Conservation (phyloP, 2,888 invertebrate genomes). For the Itoplectis maculator region DNA sequence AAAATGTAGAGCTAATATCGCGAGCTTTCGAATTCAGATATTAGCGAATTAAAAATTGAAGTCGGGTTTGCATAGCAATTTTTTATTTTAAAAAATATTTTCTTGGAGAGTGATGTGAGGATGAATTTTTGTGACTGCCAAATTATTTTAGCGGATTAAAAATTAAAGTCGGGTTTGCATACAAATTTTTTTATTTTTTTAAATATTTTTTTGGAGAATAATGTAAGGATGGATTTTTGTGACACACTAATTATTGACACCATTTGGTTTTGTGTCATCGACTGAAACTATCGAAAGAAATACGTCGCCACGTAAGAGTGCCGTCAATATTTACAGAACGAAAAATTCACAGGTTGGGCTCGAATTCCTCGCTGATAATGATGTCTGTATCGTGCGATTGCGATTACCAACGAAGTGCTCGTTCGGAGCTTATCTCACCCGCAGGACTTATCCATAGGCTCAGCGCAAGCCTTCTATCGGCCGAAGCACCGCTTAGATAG, state of each 20-base stretch:
- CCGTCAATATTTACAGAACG: slow-evolving; percentile 47
- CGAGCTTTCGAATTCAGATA: not conserved
- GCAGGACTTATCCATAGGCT: slow-evolving; percentile 68
- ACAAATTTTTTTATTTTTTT: too few relatives aligned
- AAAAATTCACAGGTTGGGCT: slow-evolving; percentile 22
- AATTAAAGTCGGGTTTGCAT: too few relatives aligned
- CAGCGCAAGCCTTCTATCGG: slow-evolving; percentile 30
- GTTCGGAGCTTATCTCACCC: slow-evolving; percentile 64
- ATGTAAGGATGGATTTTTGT: too few relatives aligned
- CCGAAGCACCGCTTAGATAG: slow-evolving; percentile 46
- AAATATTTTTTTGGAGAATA: too few relatives aligned
- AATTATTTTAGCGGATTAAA: too few relatives aligned
- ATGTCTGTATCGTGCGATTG: slow-evolving; percentile 53
- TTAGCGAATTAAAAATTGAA: not conserved
- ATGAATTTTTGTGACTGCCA: not conserved
- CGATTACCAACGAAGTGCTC: slow-evolving; percentile 43
- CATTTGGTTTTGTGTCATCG: too few relatives aligned
- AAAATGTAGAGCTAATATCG: not conserved
- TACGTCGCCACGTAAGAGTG: not conserved
- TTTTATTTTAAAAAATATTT: not conserved
- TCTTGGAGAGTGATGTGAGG: not conserved
- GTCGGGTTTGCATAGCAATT: not conserved
- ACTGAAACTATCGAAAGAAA: not conserved
- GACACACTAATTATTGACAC: too few relatives aligned
- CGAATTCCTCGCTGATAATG: slow-evolving; percentile 31